phyloP scores from a whole-genome alignment of 2,888 invertebrate genomes.

The Erebia palarica region DNA sequence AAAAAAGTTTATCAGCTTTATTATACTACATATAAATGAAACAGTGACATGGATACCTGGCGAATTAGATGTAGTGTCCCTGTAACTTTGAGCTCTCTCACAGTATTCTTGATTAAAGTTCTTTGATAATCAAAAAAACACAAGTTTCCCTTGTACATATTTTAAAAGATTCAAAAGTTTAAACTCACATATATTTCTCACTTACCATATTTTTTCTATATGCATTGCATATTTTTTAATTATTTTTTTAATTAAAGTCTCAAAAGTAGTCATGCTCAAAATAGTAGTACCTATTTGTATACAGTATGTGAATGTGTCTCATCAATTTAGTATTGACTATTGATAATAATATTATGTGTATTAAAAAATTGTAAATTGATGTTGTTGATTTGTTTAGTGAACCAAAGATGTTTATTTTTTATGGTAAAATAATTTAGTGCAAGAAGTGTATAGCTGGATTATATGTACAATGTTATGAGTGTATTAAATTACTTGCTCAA shows the following conservation, averaged over 20 bases:
- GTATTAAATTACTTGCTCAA: conserved; percentile 80
- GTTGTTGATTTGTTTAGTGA: conserved; percentile 67
- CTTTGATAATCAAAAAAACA: neutral
- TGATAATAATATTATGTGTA: conserved; percentile 39
- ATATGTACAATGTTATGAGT: conserved; percentile 73
- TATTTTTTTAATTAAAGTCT: conserved; percentile 3
- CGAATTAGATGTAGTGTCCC: conserved; percentile 5
- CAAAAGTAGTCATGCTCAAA: conserved; percentile 9
- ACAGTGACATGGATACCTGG: conserved; percentile 1
- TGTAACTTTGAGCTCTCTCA: conserved; percentile 6
- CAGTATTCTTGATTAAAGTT: neutral
- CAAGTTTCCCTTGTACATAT: neutral
- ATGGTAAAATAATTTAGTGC: conserved; percentile 69
- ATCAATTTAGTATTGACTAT: conserved; percentile 50
- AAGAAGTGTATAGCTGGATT: conserved; percentile 68
- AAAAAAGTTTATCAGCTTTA: no score
- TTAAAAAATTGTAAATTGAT: conserved; percentile 64
- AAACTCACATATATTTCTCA: neutral
- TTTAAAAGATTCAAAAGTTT: neutral
- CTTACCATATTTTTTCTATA: neutral
- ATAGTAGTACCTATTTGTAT: conserved; percentile 43
- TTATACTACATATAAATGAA: neutral
- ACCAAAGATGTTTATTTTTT: conserved; percentile 81
- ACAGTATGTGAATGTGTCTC: conserved; percentile 68
- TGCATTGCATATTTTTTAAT: neutral